Percentiles rank a stretch among this genome's conserved stretches.
phyloP scores from a whole-genome alignment of 2,113 vertebrate species.

The Aix galericulata region DNA sequence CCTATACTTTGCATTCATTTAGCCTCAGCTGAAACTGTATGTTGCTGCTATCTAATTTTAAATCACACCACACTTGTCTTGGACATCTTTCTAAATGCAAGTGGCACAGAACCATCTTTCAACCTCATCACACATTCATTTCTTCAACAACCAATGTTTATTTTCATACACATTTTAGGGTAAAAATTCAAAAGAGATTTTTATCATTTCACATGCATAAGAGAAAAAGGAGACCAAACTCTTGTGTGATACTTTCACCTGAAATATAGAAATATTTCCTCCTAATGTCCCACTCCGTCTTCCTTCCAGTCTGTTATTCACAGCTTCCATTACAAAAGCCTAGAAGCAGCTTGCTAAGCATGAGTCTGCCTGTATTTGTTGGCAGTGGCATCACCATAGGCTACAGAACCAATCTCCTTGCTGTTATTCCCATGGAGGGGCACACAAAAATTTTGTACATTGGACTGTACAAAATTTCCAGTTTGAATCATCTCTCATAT shows the following conservation, averaged over 20 bases:
- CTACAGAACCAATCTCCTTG: neutral
- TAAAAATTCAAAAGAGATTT: neutral
- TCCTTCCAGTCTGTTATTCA: neutral
- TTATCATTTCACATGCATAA: neutral
- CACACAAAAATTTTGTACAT: neutral
- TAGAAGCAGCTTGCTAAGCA: neutral
- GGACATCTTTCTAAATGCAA: neutral
- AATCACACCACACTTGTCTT: neutral
- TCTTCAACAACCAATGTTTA: neutral
- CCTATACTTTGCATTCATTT: neutral
- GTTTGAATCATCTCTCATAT: neutral
- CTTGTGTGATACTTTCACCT: neutral
- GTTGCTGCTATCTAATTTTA: neutral
- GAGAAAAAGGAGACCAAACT: neutral
- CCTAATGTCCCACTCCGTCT: accelerated
- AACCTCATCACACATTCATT: neutral
- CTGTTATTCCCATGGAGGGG: neutral
- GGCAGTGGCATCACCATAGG: accelerated
- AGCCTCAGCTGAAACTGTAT: neutral
- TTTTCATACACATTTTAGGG: neutral
- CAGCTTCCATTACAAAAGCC: neutral
- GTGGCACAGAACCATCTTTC: neutral
- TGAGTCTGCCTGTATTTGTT: neutral
- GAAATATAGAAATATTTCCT: neutral
- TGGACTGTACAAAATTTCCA: neutral